phyloP scores from a whole-genome alignment of 2,797 vertebrate genomes.

The Holocentrus rufus region DNA sequence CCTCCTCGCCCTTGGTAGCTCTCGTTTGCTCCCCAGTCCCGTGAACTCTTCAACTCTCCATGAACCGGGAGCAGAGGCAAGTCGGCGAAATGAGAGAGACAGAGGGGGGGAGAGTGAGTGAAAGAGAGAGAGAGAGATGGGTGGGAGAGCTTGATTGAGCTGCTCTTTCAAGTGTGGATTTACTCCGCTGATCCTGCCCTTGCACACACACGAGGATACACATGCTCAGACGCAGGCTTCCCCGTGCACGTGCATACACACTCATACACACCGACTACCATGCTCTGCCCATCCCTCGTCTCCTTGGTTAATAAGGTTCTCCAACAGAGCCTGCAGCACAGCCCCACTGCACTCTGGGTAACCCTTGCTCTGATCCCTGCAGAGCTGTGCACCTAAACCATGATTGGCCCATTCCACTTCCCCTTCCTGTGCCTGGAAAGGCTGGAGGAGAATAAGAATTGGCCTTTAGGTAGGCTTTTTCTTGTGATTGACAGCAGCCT shows the following conservation, averaged over 20 bases:
- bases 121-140: constrained; percentile 55
- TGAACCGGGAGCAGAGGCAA: constrained; percentile 67
- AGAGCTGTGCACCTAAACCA: constrained; percentile 51
- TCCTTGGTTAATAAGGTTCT: constrained; percentile 67
- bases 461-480: constrained; percentile 2
- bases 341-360: constrained; percentile 73
- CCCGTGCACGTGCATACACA: constrained; percentile 18
- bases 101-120: constrained; percentile 20
- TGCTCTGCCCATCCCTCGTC: constrained; percentile 58
- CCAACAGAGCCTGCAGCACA: constrained; percentile 61
- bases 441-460: constrained; percentile 27
- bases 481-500: constrained; percentile 26
- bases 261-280: constrained; percentile 47
- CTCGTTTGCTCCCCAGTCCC: constrained; percentile 55
- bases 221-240: constrained; percentile 10
- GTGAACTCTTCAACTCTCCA: constrained; percentile 77
- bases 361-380: constrained; percentile 56
- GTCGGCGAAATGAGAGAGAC: constrained; percentile 60
- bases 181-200: constrained; percentile 72
- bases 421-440: constrained; percentile 30
- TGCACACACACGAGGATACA: constrained; percentile 13
- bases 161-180: constrained; percentile 83
- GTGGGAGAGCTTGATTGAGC: constrained; percentile 75
- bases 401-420: constrained; percentile 31
- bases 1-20: constrained; percentile 21